Conservation (phyloP, 1,140 invertebrate species). For the Caenorhabditis remanei region DNA sequence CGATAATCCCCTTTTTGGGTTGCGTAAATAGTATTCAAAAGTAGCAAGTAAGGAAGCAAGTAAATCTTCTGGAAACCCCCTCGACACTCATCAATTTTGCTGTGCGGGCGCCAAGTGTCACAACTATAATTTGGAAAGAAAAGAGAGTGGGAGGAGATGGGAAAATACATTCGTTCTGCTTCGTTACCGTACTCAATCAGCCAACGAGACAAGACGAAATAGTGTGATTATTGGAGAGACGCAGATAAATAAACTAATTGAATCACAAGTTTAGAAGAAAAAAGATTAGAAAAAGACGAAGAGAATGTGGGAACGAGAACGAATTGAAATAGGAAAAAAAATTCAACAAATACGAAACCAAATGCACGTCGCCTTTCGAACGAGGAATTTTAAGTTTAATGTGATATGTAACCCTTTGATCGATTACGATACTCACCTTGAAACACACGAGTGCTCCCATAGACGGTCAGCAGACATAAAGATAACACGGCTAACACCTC, state of each 20-base stretch:
- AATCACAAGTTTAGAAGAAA: conserved; percentile 20
- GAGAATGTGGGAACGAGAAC: conserved; percentile 15
- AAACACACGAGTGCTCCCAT: conserved; percentile 2
- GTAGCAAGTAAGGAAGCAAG: conserved; percentile 5
- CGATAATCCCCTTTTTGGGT: conserved; percentile 25
- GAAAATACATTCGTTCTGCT: conserved; percentile 28
- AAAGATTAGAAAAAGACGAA: neutral
- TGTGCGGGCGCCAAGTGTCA: conserved; percentile 39
- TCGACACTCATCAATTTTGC: conserved; percentile 53
- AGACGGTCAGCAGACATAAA: conserved; percentile 8
- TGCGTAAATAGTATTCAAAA: conserved; percentile 55
- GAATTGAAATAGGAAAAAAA: neutral
- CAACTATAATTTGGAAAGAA: conserved; percentile 44
- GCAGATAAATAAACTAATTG: conserved; percentile 34
- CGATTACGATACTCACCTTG: neutral
- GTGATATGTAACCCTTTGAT: neutral
- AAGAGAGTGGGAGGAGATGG: neutral
- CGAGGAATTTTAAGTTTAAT: neutral
- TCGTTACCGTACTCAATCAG: conserved; percentile 52
- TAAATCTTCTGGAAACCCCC: conserved; percentile 53
- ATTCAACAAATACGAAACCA: neutral
- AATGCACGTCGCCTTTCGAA: neutral
- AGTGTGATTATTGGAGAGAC: neutral
- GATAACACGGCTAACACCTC: neutral
- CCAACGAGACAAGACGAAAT: neutral